Base-by-base conservation (phyloP, 2,113 vertebrate species). In the Orthochromis malagaraziensis region DNA sequence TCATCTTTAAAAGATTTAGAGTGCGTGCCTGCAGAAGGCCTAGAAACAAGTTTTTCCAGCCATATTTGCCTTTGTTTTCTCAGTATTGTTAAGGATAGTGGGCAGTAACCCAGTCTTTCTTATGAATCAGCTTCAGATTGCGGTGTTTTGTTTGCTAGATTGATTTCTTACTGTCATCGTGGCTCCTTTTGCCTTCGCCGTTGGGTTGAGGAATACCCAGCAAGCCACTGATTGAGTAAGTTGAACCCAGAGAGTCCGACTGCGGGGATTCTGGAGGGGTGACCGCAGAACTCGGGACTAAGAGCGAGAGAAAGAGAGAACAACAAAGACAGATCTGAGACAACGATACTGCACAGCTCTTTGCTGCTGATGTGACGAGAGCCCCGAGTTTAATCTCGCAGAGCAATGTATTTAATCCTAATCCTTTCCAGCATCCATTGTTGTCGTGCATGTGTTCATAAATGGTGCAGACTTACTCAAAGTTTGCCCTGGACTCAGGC, bases 191-290 rank as follows among this genome's bases (percentile, higher is more conserved):
- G 94, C 95, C 95, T 24, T 98, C 97, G 0, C 88, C 38, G 29
- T 92, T 93, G 26, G 97, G 93, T 84, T 97, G 97, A 10, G 97
- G 96, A 16, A 98, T 97, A 2, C 97, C 98, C 91, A 98, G 95
- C 83, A 98, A 94, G 29, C 97, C 98, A 1, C 95, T 98, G 95
- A 98, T 98, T 93, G 98, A 98, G 93, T 98, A 98, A 84, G 97
- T 97, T 81, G 98, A 98, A 81, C 97, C 98, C 90, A 98, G 91
- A 16, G 98, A 98, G 90, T 98, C 97, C 0, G 97, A 98, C 83
- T 98, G 98, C 0, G 98, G 98, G 11, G 98, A 98, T 91, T 98
- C 97, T 0, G 98, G 98, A 31, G 98, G 98, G 1, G 98, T 98
- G 53, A 98, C 98, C 0, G 97, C 97, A 1, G 97, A 98, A 89